Evolutionary conservation across 2,888 invertebrate genomes (phyloP), one percentile per base, ranked within the genome.

Genomic region (Hedya salicella): DNA sequence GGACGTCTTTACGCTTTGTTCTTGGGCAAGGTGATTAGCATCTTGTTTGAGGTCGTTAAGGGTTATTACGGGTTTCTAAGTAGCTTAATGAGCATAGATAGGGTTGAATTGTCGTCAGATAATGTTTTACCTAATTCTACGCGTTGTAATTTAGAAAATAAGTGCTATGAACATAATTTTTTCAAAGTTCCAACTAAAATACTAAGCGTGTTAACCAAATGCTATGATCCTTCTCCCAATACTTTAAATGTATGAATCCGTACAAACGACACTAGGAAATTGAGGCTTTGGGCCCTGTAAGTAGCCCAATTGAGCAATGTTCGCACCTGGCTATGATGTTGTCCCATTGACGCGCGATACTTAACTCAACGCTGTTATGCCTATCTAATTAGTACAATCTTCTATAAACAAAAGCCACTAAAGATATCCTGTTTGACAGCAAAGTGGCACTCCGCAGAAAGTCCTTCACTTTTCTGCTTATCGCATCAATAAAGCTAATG

Each of bases 1-100:
- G 78, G 73, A 72, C 72, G 73, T 71, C 72, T 69, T 72, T 67
- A 68, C 63, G 64, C 69, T 79, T 74, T 78, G 70, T 72, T 62
- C 65, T 52, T 66, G 62, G 68, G 36, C 36, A 42, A 53, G 48
- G 62, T 50, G 67, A 71, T 69, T 69, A 69, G 67, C 67, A 61
- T 71, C 60, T 68, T 57, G 60, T 52, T 54, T 39, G 46, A 53
- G 17, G 66, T 17, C 44, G 54, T 50, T 50, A 54, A 62, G 44
- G 53, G 25, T 54, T 32, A 54, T 48, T 52, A 62, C 5, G 21
- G 46, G 30, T 52, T 59, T 50, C 42, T 53, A 30, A 54, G n/a
- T 32, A 30, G 19, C 19, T 19, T 63, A 16, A 57, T 63, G 32
- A 32, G 19, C 39, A 39, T 16, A 6, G 3, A 32, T 42, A 52